Base-by-base conservation (phyloP, 2,113 vertebrate species). In the Atractosteus spatula region DNA sequence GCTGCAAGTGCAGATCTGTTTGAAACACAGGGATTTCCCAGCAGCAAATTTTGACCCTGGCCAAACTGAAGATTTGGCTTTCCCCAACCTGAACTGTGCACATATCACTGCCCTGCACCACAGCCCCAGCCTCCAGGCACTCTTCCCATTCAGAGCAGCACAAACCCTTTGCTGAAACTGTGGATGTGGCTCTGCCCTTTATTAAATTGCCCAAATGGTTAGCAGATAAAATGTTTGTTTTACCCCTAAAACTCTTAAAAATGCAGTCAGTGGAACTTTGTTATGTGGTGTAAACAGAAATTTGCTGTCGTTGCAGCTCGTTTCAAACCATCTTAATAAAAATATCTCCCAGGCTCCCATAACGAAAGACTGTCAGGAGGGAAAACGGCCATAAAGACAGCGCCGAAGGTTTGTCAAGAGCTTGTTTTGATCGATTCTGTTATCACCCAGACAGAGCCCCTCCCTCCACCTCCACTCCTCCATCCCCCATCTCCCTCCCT, bases 351-450 rank as follows among this genome's bases (percentile, higher is more conserved):
- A 65, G 62, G 29, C 62, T 11, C 41, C 7, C 62, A 41, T 65
- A 65, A 65, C 17, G 41, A 65, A 41, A 65, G 62, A 65, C 41
- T 16, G 29, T 16, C 29, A 41, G 3, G 17, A 41, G 29, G 62
- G 62, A 12, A 65, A 29, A 65, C 17, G 3, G 62, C 62, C 62
- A 65, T 65, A 41, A 65, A 65, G 41, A 65, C n/a, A 29, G 8
- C 8, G 4, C 7, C 41, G 56, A 72, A 57, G 45, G 7, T 72
- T 16, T 62, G 45, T 0, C 8, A 16, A 43, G 42, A 76, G 66
- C 75, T 68, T 16, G 13, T 72, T 66, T 59, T 7, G 67, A 61
- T 47, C 62, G 77, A 79, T 71, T 41, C 41, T 8, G 3, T 42
- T 3, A 65, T 13, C 71, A 79, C 69, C 47, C 61, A 63, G 70